phyloP scores from a whole-genome alignment of 1,140 invertebrate genomes.

The Caenorhabditis brenneri region DNA sequence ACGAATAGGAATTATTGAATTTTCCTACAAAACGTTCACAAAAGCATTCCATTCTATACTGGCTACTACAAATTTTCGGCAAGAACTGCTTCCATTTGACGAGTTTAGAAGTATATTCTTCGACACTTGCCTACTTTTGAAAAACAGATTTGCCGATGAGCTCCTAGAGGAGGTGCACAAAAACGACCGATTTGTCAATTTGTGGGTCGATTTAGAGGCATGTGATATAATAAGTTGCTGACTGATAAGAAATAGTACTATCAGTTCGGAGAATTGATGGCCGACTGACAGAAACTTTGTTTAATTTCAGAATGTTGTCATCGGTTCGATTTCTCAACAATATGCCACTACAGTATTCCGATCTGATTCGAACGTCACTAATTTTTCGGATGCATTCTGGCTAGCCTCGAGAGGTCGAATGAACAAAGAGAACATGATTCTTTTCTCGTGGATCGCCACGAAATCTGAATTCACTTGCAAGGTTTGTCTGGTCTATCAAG shows the following conservation, averaged over 20 bases:
- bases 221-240: background rate
- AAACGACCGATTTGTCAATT: constrained; percentile 23
- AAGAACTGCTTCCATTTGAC: constrained; percentile 7
- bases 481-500: background rate
- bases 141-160: background rate
- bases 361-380: constrained; percentile 36
- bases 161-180: background rate
- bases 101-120: background rate
- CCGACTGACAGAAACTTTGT: background rate
- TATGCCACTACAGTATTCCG: constrained; percentile 14
- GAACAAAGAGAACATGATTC: background rate
- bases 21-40: background rate
- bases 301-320: constrained; percentile 23
- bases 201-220: constrained; percentile 35
- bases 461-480: constrained; percentile 32
- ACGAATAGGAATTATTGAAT: background rate
- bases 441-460: background rate
- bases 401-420: constrained; percentile 21
- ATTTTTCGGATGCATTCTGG: constrained; percentile 10
- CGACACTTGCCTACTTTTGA: background rate
- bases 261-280: constrained; percentile 21
- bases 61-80: background rate
- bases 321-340: constrained; percentile 29
- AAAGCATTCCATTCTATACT: background rate
- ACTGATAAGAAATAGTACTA: constrained; percentile 26